Conservation (phyloP, 2,888 invertebrate species). For the Mycalesis mineus region DNA sequence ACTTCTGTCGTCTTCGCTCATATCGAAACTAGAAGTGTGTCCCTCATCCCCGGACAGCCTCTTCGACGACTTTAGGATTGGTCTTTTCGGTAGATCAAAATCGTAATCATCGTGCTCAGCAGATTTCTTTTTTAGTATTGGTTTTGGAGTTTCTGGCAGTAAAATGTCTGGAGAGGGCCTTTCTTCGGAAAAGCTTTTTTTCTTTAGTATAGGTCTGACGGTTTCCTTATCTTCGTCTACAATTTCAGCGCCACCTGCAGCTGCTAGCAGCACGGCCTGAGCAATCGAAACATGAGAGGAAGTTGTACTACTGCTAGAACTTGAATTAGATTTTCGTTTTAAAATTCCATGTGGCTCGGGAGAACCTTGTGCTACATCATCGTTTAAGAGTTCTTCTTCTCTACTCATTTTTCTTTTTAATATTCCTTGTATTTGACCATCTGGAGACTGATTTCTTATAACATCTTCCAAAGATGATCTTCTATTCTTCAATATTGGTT, state of each 20-base stretch:
- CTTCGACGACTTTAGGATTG: conserved; percentile 86
- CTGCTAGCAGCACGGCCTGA: conserved; percentile 81
- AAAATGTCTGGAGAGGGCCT: conserved; percentile 73
- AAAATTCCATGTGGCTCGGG: conserved; percentile 88
- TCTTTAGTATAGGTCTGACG: conserved; percentile 89
- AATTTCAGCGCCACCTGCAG: conserved; percentile 79
- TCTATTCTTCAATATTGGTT: conserved; percentile 83
- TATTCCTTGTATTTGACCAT: conserved; percentile 82
- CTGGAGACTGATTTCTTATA: conserved; percentile 80
- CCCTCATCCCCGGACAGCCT: conserved; percentile 82
- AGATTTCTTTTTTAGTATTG: conserved; percentile 92
- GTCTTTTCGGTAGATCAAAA: conserved; percentile 84
- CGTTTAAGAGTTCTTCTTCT: conserved; percentile 80
- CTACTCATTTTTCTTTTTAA: conserved; percentile 83
- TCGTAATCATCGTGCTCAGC: conserved; percentile 86
- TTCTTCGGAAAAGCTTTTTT: conserved; percentile 87
- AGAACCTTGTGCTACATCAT: conserved; percentile 80
- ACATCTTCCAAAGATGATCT: conserved; percentile 85
- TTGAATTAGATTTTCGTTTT: conserved; percentile 86
- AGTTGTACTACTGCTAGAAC: conserved; percentile 81
- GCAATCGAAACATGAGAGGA: conserved; percentile 83
- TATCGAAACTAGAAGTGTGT: conserved; percentile 74
- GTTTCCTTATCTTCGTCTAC: conserved; percentile 77
- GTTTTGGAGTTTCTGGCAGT: conserved; percentile 78
- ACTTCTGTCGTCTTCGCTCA: conserved; percentile 75